Percentiles rank a stretch among this genome's conserved stretches.
Evolutionary conservation across 2,888 invertebrate genomes (phyloP).

Genomic region (Mythimna lalbum): DNA sequence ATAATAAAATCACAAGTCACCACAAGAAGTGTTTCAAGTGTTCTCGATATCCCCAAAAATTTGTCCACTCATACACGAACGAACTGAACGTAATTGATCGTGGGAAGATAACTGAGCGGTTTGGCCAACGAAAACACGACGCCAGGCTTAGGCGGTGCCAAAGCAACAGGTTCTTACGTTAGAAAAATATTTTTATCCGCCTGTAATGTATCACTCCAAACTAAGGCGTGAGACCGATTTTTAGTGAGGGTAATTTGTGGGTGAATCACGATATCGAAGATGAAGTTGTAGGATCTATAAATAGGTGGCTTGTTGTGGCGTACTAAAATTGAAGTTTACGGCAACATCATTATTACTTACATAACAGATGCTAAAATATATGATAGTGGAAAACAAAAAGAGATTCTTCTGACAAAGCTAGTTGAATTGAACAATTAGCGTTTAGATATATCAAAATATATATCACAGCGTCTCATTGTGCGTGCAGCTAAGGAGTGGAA

Average conservation of each 20-base stretch:
- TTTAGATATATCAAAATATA: no score
- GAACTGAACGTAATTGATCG: slow-evolving; percentile 64
- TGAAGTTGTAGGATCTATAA: slow-evolving; percentile 41
- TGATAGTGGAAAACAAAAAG: not conserved
- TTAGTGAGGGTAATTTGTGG: slow-evolving; percentile 74
- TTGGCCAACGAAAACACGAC: slow-evolving; percentile 69
- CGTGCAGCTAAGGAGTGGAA: no score
- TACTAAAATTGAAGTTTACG: no score
- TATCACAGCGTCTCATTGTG: no score
- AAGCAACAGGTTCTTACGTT: slow-evolving; percentile 85
- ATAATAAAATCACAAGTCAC: slow-evolving; percentile 44
- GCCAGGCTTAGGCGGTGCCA: slow-evolving; percentile 73
- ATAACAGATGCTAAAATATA: not conserved
- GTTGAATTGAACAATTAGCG: no score
- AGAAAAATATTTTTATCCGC: slow-evolving; percentile 87
- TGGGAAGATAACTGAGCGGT: slow-evolving; percentile 64
- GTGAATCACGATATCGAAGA: slow-evolving; percentile 74
- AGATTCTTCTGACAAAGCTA: not conserved
- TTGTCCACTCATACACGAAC: slow-evolving; percentile 61
- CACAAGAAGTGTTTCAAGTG: slow-evolving; percentile 27
- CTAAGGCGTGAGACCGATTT: slow-evolving; percentile 71
- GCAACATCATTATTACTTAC: no score
- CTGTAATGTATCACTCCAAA: slow-evolving; percentile 84
- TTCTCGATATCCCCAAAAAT: slow-evolving; percentile 48
- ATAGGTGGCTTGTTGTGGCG: not conserved